A percentile compares a stretch with the other conserved stretches of the same genome.
Evolutionary conservation across 2,888 invertebrate species (phyloP).

Genomic region (Oscheius sp.): DNA sequence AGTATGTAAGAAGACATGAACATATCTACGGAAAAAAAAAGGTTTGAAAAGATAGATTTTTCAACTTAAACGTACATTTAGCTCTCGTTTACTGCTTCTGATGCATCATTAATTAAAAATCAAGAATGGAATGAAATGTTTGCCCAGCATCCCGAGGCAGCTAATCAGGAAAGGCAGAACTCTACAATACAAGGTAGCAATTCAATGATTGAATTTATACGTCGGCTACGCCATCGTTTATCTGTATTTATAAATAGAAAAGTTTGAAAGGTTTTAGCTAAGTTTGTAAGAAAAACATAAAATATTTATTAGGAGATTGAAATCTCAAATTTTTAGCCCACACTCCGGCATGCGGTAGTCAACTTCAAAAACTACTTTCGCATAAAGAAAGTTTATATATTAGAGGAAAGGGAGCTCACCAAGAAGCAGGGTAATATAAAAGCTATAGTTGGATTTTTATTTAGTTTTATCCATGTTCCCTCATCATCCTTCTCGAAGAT

Average conservation of each 20-base stretch:
- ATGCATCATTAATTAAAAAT: conserved; percentile 5
- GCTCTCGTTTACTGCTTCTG: background rate
- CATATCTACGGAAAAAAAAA: background rate
- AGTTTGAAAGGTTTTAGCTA: no score
- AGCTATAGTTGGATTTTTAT: no score
- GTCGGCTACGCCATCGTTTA: no score
- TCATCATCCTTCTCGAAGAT: background rate
- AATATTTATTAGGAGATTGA: background rate
- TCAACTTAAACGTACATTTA: background rate
- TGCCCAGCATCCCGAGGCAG: background rate
- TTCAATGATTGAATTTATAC: no score
- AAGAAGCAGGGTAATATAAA: background rate
- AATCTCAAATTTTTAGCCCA: conserved; percentile 6
- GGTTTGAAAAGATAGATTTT: background rate
- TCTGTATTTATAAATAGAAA: no score
- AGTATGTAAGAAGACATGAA: background rate
- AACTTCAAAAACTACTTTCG: conserved; percentile 13
- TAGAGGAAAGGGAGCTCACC: conserved; percentile 16
- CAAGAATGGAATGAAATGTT: conserved; percentile 34
- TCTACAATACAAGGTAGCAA: background rate
- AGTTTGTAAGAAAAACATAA: no score
- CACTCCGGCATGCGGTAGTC: conserved; percentile 4
- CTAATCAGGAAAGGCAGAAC: background rate
- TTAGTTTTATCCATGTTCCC: background rate
- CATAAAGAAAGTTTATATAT: conserved; percentile 23